A percentile compares a stretch with the other conserved stretches of the same genome.
Conservation (phyloP, 2,113 vertebrate genomes). For the Cyrtonyx montezumae region DNA sequence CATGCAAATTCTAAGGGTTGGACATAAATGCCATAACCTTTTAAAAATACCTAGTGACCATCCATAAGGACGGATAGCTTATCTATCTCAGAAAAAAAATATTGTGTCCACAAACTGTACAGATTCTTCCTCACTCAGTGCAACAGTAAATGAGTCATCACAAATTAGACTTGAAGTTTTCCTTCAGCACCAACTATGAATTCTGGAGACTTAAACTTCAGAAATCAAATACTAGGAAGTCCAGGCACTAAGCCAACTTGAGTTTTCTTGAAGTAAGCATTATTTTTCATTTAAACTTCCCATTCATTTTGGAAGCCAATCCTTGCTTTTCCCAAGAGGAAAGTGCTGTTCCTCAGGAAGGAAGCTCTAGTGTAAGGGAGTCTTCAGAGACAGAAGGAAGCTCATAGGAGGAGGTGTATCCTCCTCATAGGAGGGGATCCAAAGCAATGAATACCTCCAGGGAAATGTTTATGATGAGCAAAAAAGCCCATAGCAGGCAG, state of each 20-base stretch:
- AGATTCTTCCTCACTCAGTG: background rate
- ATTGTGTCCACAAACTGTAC: background rate
- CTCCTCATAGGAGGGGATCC: background rate
- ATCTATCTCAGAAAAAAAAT: background rate
- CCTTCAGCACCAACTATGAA: background rate
- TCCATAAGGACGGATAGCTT: background rate
- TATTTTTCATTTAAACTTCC: background rate
- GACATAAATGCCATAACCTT: background rate
- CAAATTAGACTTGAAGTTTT: background rate
- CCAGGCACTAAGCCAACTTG: background rate
- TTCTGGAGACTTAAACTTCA: background rate
- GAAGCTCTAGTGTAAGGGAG: background rate
- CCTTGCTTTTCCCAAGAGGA: background rate
- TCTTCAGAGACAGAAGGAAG: background rate
- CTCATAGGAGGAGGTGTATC: background rate
- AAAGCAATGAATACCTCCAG: background rate
- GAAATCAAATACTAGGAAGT: background rate
- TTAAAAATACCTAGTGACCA: background rate
- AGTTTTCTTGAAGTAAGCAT: background rate
- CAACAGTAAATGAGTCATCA: background rate
- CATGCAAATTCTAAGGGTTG: no score
- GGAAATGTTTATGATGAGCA: background rate
- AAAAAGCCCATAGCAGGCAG: background rate
- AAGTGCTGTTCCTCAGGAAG: background rate
- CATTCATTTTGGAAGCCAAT: background rate